Evolutionary conservation across 2,113 vertebrate genomes (phyloP), one percentile per base, ranked within the genome.

Genomic region (Sprattus sprattus): DNA sequence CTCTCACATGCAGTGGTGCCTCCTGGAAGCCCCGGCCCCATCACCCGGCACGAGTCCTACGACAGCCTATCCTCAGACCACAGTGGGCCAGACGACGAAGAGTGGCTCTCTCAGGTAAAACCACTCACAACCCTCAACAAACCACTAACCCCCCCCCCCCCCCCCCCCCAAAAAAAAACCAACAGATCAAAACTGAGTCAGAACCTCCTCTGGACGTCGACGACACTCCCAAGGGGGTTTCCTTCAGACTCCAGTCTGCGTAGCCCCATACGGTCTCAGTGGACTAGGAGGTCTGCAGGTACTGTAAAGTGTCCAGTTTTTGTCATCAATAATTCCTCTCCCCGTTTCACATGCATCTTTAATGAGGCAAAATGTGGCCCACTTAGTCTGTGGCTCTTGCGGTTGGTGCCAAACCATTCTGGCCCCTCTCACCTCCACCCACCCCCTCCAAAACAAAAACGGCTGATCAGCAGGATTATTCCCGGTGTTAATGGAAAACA

Each of bases 61-160:
- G 98, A 99, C 95, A 99, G 98, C 90, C 92, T 99, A 89, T 95
- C 96, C 0, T 99, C 98, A 0, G 97, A 99, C 93, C 97, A 97
- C 90, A 98, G 97, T 1, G 96, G 97, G 45, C 98, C 97, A 81
- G 97, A 99, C 86, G 97, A 99, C 28, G 98, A 99, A 89, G 98
- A 98, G 92, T 99, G 98, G 98, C 97, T 99, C 13, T 99, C 98
- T n/a, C 98, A 99, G 98, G 98, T 99, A 86, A 92, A 91, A 45
- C 20, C 50, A 39, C 15, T 4, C 9, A 46, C 50, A 2, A 46
- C 7, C 39, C 39, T 39, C 39, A 39, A 39, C 39, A 39, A 39
- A 39, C 39, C 39, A 39, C 39, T 2, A 39, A 39, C 52, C 81
- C 39, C 25, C 80, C 44, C 25, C 44, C 45, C 2, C 39, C 28